Base-by-base conservation (phyloP, 2,888 invertebrate genomes). In the Cheilosia vulpina region DNA sequence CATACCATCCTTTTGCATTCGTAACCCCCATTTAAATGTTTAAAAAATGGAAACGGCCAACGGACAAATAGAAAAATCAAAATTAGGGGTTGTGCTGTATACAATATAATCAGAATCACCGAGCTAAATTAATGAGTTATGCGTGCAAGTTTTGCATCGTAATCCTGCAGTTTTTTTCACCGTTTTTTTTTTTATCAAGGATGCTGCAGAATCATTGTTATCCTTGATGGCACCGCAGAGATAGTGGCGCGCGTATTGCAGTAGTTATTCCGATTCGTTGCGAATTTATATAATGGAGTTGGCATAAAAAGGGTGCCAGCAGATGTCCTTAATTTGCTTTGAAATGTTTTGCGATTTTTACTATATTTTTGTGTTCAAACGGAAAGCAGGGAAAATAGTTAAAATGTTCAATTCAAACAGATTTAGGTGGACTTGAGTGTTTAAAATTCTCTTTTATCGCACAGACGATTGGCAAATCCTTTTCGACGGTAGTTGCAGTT, bases 61-160 rank as follows among this genome's bases (percentile, higher is more conserved):
- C 52, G 53, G 34, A 62, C n/a, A 50, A 53, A 65, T 47, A 55
- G 11, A 5, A 53, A n/a, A 27, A 34, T 55, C 38, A 13, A 47
- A 79, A 71, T 78, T 75, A 75, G 71, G 83, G 81, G 85, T 82
- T 77, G 82, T 4, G 57, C 66, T 76, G 78, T 69, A 71, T 76
- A 73, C 79, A 81, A 87, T 88, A 88, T 88, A 88, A 88, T 88
- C 88, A 88, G 88, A 88, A 88, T 88, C 88, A 88, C 88, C 88
- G 88, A 87, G 52, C 87, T 87, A 87, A 88, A 88, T 88, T 87
- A 88, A 88, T 88, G 84, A 88, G 88, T 87, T 88, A 87, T 88
- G 88, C 87, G 88, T 88, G 82, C 72, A 78, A 38, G 60, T 87
- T 82, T 75, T 83, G 78, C 83, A 83, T 87, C 73, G 82, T 78